Conservation (phyloP, 2,797 vertebrate genomes). For the Ceyx erithaca region DNA sequence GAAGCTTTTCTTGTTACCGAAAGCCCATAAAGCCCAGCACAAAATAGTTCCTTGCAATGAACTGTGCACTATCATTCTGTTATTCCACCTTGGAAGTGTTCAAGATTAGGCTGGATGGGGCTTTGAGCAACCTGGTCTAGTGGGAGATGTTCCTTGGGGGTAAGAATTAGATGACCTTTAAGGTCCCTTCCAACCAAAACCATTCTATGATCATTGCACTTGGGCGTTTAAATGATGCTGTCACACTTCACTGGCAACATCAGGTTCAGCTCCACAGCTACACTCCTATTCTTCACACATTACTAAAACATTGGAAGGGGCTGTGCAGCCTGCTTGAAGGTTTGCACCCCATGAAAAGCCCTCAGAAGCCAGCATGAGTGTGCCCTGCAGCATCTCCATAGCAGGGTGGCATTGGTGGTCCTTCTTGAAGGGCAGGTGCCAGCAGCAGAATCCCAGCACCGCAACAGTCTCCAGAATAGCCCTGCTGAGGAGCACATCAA, state of each 20-base stretch:
- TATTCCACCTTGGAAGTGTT: neutral
- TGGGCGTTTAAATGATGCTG: neutral
- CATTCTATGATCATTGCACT: neutral
- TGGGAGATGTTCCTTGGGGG: no score
- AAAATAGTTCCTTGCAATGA: neutral
- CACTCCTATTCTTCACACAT: neutral
- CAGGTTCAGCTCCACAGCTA: neutral
- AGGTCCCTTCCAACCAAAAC: neutral
- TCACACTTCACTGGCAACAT: neutral
- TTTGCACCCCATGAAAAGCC: accelerated
- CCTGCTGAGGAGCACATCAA: neutral
- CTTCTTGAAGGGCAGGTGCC: neutral
- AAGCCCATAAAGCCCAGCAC: neutral
- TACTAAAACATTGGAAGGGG: neutral
- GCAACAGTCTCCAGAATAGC: neutral
- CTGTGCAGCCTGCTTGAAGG: neutral
- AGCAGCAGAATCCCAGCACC: neutral
- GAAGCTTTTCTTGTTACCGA: neutral
- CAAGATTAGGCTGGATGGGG: neutral
- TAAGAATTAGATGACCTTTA: neutral
- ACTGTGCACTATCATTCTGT: neutral
- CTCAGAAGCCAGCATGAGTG: neutral
- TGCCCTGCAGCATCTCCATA: neutral
- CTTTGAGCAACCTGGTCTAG: neutral
- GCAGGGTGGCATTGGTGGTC: neutral